Evolutionary conservation across 2,113 vertebrate species (phyloP).

Genomic region (Burhinus bistriatus): DNA sequence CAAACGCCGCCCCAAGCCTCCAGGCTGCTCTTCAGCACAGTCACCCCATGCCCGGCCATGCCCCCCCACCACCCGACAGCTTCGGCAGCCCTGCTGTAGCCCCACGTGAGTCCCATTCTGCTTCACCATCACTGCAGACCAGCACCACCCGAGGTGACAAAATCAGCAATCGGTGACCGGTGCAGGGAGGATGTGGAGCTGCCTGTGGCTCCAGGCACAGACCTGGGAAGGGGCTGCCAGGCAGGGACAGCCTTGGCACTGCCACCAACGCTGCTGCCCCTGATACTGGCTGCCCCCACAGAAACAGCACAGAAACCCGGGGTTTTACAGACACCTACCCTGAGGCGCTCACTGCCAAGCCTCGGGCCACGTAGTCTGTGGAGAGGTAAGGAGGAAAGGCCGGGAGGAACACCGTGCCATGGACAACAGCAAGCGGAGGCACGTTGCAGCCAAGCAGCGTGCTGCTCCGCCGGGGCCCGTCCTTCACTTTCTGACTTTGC

Average conservation of each 20-base stretch:
- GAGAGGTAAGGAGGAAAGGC: neutral
- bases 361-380: fast-evolving
- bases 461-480: fast-evolving
- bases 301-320: neutral
- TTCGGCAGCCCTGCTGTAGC: too few species aligned
- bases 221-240: neutral
- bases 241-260: neutral
- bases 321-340: neutral
- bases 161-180: fast-evolving
- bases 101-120: fast-evolving
- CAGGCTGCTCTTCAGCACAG: neutral
- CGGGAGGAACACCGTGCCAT: fast-evolving
- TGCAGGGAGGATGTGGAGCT: neutral
- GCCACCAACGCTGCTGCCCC: neutral
- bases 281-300: too few species aligned
- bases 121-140: neutral
- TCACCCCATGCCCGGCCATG: fast-evolving
- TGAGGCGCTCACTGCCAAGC: neutral
- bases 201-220: neutral
- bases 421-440: neutral
- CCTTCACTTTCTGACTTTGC: neutral
- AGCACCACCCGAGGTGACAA: neutral
- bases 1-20: too few species aligned
- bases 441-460: neutral
- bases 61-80: fast-evolving